Percentiles rank a stretch among this genome's conserved stretches.
Conservation (phyloP, 1,140 invertebrate species). For the Agrilus planipennis region DNA sequence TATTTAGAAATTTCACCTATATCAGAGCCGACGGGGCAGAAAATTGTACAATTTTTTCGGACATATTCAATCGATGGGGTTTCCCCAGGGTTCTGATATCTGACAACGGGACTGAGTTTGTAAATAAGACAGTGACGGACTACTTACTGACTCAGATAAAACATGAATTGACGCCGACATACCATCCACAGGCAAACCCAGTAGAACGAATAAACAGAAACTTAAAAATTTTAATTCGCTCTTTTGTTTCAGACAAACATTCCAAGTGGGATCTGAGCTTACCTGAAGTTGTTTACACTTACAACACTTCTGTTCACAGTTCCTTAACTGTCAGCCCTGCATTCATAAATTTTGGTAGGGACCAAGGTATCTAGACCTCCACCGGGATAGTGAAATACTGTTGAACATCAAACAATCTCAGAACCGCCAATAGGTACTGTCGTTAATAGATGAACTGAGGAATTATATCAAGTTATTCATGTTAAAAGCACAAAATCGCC, state of each 20-base stretch:
- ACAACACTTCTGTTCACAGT: slow-evolving; percentile 14
- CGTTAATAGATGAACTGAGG: too few species aligned
- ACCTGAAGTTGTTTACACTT: slow-evolving; percentile 24
- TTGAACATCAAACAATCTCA: too few species aligned
- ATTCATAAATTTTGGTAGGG: slow-evolving; percentile 4
- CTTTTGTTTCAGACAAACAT: slow-evolving; percentile 29
- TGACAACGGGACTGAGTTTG: background rate
- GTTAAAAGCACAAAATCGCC: too few species aligned
- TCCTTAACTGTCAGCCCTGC: background rate
- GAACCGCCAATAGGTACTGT: too few species aligned
- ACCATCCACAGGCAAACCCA: slow-evolving; percentile 31
- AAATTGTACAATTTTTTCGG: background rate
- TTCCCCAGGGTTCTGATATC: background rate
- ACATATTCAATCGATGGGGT: background rate
- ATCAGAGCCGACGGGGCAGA: background rate
- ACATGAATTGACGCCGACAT: too few species aligned
- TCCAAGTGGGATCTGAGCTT: slow-evolving; percentile 27
- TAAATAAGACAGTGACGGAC: background rate
- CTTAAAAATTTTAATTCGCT: slow-evolving; percentile 23
- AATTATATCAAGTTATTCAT: too few species aligned
- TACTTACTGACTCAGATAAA: too few species aligned
- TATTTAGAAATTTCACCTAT: background rate
- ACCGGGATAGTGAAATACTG: too few species aligned
- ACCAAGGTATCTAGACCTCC: too few species aligned
- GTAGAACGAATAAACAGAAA: slow-evolving; percentile 30